Conservation (phyloP, 1,140 invertebrate genomes). For the Cydia amplana region DNA sequence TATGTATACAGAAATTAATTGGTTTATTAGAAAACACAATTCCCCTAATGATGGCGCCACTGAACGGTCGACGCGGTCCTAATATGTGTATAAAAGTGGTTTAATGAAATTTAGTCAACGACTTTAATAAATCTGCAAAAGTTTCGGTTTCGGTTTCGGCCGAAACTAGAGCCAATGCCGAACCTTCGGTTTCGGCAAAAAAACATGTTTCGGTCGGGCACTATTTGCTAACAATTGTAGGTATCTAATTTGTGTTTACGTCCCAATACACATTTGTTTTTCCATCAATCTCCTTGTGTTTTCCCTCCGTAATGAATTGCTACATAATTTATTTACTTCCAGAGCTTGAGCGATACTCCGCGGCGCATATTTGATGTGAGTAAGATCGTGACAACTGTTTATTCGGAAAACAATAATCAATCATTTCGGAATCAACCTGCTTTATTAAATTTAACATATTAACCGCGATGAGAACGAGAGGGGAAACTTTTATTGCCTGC, state of each 20-base stretch:
- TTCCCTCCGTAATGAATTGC: constrained; percentile 19
- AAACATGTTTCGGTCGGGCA: too few relatives aligned
- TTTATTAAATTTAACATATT: constrained; percentile 37
- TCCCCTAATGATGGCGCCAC: too few relatives aligned
- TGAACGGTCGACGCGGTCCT: too few relatives aligned
- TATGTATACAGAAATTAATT: too few relatives aligned
- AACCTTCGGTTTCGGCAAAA: too few relatives aligned
- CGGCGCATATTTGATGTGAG: constrained; percentile 35
- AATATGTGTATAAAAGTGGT: too few relatives aligned
- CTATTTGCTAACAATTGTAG: neutral
- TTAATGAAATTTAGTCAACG: too few relatives aligned
- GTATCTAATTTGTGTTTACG: neutral
- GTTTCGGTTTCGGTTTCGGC: too few relatives aligned
- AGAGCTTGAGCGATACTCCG: constrained; percentile 35
- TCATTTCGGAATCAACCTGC: constrained; percentile 35
- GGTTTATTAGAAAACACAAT: too few relatives aligned
- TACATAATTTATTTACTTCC: constrained; percentile 40
- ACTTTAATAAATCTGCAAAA: too few relatives aligned
- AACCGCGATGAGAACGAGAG: neutral
- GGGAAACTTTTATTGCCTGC: neutral
- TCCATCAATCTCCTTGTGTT: constrained; percentile 8
- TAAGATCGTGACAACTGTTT: constrained; percentile 32
- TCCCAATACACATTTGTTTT: neutral
- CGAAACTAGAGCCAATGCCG: too few relatives aligned
- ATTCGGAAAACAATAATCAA: constrained; percentile 35